A percentile compares a stretch with the other conserved stretches of the same genome.
These are phyloP conservation scores for Scrobipalpa atriplicella DNA, from an alignment of 2,888 invertebrate species.

Conservation along the genomic window DNA sequence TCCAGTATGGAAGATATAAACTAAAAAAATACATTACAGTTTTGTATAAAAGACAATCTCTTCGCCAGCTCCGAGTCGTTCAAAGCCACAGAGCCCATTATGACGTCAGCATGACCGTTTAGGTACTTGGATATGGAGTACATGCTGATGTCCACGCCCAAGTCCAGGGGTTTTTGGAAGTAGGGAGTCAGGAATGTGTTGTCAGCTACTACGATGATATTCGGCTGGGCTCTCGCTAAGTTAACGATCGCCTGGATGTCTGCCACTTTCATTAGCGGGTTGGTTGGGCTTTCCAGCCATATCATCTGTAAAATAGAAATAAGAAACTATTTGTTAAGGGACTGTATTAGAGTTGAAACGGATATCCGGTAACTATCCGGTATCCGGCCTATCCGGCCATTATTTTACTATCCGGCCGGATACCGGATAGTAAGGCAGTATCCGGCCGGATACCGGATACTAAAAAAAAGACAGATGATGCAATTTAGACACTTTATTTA, in stretches of 20 bases:
- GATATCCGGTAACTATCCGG: no score
- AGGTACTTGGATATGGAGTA: constrained; percentile 99
- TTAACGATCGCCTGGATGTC: constrained; percentile 88
- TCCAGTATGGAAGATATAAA: not conserved
- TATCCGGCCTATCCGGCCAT: no score
- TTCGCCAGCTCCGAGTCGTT: constrained; percentile 88
- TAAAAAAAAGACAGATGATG: no score
- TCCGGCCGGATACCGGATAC: no score
- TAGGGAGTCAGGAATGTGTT: constrained; percentile 97
- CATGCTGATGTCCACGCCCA: constrained; percentile 95
- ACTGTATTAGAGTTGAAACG: no score
- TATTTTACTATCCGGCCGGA: no score
- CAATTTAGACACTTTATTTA: no score
- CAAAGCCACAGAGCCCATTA: constrained; percentile 95
- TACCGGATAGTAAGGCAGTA: no score
- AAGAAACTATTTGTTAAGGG: not conserved
- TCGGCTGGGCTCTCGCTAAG: constrained; percentile 78
- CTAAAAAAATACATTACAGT: constrained; percentile 81
- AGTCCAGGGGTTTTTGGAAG: constrained; percentile 93
- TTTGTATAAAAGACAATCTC: constrained; percentile 92
- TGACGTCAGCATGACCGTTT: constrained; percentile 98
- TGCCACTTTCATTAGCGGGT: constrained; percentile 91
- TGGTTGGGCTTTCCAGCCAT: constrained; percentile 97
- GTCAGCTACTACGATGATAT: constrained; percentile 89
- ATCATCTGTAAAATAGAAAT: constrained; percentile 81